These are phyloP conservation scores for Halichondria panicea DNA, from an alignment of 37 sponge, comb jelly and placozoan species.

Conservation along the genomic window DNA sequence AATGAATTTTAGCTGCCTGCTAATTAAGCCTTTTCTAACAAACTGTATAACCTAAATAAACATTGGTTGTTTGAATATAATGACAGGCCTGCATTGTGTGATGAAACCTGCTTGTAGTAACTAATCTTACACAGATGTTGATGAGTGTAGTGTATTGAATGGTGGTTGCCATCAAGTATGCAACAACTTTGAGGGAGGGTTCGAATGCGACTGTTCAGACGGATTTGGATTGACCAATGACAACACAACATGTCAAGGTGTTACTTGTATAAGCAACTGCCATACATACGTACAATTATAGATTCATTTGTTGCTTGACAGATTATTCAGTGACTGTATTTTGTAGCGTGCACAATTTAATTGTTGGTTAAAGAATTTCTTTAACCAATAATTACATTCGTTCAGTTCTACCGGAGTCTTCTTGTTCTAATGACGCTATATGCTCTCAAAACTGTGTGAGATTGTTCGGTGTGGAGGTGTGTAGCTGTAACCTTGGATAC, in stretches of 20 bases:
- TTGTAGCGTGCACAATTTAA: not conserved
- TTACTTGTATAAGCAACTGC: not conserved
- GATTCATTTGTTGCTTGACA: not conserved
- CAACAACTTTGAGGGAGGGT: conserved; percentile 40
- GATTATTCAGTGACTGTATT: not conserved
- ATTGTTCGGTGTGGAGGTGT: too few relatives aligned
- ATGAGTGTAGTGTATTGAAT: conserved; percentile 38
- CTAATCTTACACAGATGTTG: conserved; percentile 25
- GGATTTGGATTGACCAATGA: conserved; percentile 29
- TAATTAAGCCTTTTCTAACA: too few relatives aligned
- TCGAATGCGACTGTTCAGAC: conserved; percentile 22
- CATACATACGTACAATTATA: not conserved
- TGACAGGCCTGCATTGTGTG: too few relatives aligned
- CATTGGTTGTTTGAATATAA: too few relatives aligned
- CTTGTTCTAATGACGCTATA: too few relatives aligned
- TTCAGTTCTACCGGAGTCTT: too few relatives aligned
- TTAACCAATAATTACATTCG: too few relatives aligned
- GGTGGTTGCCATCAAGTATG: conserved; percentile 34
- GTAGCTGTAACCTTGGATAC: too few relatives aligned
- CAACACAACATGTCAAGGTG: conserved; percentile 28
- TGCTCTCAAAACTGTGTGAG: too few relatives aligned
- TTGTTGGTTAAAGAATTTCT: too few relatives aligned
- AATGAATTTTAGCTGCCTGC: not conserved
- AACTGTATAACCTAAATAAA: too few relatives aligned
- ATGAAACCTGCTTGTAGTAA: not conserved